Evolutionary conservation across 2,797 vertebrate genomes (phyloP).

Genomic region (Enteromius argenteus): DNA sequence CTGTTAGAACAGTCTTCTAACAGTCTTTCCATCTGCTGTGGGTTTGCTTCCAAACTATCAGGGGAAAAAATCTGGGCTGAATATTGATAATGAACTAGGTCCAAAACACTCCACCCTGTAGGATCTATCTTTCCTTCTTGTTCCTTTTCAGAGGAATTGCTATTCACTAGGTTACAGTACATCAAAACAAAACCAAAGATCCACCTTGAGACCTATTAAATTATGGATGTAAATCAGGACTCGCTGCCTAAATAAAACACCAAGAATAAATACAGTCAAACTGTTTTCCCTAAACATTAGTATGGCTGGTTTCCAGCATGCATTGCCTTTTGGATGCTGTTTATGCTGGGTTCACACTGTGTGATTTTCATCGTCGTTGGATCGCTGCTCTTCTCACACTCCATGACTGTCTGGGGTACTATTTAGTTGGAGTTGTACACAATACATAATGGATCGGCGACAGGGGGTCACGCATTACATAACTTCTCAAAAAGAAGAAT

Average conservation of each 20-base stretch:
- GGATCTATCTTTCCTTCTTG: conserved; percentile 10
- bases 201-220: background rate
- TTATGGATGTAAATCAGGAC: background rate
- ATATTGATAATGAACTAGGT: conserved; percentile 52
- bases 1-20: conserved; percentile 10
- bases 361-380: background rate
- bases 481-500: background rate
- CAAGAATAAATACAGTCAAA: background rate
- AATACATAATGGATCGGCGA: background rate
- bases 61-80: background rate
- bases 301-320: background rate
- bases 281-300: background rate
- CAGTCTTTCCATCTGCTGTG: conserved; percentile 22
- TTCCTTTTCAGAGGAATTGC: background rate
- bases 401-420: background rate
- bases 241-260: background rate
- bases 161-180: conserved; percentile 4
- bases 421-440: background rate
- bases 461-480: background rate
- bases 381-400: background rate
- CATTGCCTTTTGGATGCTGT: background rate
- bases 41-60: conserved; percentile 27
- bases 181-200: conserved; percentile 1
- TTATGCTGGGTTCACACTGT: background rate
- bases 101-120: conserved; percentile 39